Evolutionary conservation across 2,888 invertebrate genomes (phyloP).

Genomic region (Oxytorus armatus): DNA sequence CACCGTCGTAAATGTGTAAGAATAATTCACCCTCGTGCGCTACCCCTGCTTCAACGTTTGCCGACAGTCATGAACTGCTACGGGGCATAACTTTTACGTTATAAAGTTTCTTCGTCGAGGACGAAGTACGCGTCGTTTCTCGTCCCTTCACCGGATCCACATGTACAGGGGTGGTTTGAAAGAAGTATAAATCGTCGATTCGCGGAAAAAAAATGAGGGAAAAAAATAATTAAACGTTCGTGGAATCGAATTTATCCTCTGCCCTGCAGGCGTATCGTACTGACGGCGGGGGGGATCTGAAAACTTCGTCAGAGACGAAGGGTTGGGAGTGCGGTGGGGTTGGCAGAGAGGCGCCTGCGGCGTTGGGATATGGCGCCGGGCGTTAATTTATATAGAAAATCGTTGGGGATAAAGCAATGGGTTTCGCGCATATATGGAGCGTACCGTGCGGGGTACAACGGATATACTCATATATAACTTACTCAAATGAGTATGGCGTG

Average conservation of each 20-base stretch:
- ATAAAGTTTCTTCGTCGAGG: slow-evolving; percentile 2
- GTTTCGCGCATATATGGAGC: slow-evolving; percentile 11
- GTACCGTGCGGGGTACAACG: not conserved
- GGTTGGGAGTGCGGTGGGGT: not conserved
- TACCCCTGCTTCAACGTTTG: not conserved
- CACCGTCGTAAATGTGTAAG: not conserved
- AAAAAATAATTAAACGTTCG: slow-evolving; percentile 43
- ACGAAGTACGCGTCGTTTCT: not conserved
- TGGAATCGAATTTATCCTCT: slow-evolving; percentile 16
- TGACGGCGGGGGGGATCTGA: slow-evolving; percentile 2
- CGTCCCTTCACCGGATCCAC: not conserved
- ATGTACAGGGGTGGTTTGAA: not conserved
- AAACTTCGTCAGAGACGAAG: not conserved
- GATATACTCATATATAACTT: slow-evolving; percentile 7
- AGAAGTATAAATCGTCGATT: not conserved
- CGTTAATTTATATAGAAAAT: slow-evolving; percentile 54
- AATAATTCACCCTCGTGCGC: slow-evolving; percentile 25
- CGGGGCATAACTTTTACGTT: not conserved
- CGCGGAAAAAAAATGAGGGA: slow-evolving; percentile 7
- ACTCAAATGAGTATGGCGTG: slow-evolving; percentile 3
- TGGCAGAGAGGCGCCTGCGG: slow-evolving; percentile 12
- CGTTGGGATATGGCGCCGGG: slow-evolving; percentile 47
- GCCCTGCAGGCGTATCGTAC: not conserved
- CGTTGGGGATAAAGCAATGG: not conserved
- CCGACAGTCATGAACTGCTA: not conserved